A percentile compares a stretch with the other conserved stretches of the same genome.
Conservation (phyloP, 2,797 vertebrate species). For the Capromys pilorides region DNA sequence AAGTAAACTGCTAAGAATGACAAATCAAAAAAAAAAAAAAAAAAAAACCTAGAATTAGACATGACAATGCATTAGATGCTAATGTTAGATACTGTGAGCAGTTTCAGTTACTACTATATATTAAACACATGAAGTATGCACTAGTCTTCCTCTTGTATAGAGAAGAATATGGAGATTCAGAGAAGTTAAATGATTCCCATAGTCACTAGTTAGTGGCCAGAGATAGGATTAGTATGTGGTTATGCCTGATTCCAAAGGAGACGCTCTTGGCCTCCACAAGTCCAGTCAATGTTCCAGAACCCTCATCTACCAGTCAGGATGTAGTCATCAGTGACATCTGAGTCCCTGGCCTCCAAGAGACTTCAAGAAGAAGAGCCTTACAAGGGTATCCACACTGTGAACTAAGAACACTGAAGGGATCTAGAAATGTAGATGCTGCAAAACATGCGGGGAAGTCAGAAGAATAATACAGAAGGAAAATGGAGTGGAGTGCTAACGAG, state of each 20-base stretch:
- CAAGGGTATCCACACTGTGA: neutral
- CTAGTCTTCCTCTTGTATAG: neutral
- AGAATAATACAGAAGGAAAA: neutral
- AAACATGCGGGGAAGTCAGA: neutral
- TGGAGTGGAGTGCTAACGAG: neutral
- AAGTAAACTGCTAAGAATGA: neutral
- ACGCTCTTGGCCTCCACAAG: neutral
- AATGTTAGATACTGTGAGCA: neutral
- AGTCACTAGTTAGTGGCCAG: neutral
- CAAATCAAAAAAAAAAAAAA: neutral
- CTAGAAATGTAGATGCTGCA: neutral
- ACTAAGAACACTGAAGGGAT: neutral
- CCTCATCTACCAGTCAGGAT: neutral
- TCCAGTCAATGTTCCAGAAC: neutral
- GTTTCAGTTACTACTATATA: neutral
- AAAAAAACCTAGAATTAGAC: neutral
- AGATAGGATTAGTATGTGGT: neutral
- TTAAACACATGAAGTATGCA: neutral
- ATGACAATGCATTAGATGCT: neutral
- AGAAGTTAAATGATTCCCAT: neutral
- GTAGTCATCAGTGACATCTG: neutral
- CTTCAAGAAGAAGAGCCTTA: neutral
- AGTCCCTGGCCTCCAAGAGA: neutral
- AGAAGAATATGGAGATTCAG: neutral
- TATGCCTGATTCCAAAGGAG: slow-evolving; percentile 28